These are phyloP conservation scores for Eulemur rufifrons DNA, from an alignment of 2,113 vertebrate genomes.

Conservation along the genomic window DNA sequence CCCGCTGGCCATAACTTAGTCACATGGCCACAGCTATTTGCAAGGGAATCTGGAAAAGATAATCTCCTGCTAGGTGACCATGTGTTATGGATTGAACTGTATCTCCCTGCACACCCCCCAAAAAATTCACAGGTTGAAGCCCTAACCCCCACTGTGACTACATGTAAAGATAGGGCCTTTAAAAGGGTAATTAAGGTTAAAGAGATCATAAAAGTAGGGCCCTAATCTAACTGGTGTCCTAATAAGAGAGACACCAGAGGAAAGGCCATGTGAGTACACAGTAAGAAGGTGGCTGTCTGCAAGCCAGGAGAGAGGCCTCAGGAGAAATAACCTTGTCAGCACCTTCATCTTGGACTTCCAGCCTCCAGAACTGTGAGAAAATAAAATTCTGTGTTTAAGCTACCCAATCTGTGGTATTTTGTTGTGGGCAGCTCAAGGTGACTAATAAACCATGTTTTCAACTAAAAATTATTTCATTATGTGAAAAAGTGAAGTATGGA, in stretches of 20 bases:
- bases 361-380: background rate
- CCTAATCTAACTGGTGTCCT: background rate
- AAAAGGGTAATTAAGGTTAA: background rate
- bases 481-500: background rate
- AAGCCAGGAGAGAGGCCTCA: background rate
- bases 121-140: background rate
- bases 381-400: background rate
- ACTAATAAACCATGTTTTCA: background rate
- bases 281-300: background rate
- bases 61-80: background rate
- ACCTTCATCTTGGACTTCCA: background rate
- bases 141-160: background rate
- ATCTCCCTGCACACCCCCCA: background rate
- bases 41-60: background rate
- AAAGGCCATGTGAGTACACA: background rate
- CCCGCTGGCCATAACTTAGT: background rate
- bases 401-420: background rate
- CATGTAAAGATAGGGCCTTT: background rate
- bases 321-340: background rate
- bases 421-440: background rate
- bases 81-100: background rate
- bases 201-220: background rate
- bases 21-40: background rate
- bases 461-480: background rate
- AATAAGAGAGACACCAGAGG: background rate